phyloP scores from a whole-genome alignment of 2,113 vertebrate species.

The Hypocryptadius cinnamomeus region DNA sequence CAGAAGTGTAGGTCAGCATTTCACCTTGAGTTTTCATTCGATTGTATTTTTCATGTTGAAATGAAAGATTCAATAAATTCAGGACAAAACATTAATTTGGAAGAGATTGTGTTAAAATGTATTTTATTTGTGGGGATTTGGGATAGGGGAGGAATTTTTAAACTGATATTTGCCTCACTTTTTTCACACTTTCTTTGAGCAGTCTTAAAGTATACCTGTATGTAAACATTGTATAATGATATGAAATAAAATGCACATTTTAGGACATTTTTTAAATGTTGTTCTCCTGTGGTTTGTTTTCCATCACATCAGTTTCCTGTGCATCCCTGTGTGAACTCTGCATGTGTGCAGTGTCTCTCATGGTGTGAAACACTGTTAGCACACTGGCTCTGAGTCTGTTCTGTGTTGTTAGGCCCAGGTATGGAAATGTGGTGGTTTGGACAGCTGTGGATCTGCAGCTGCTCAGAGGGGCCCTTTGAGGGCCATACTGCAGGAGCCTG shows the following conservation, averaged over 20 bases:
- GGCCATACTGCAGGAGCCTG: background rate
- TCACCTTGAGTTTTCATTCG: conserved; percentile 18
- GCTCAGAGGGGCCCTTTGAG: background rate
- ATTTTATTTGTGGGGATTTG: conserved; percentile 50
- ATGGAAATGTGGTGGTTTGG: background rate
- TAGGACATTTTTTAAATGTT: conserved; percentile 82
- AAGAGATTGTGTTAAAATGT: conserved; percentile 48
- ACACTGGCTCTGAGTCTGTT: background rate
- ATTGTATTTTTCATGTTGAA: conserved; percentile 62
- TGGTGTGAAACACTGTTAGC: background rate
- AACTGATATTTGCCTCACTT: conserved; percentile 68
- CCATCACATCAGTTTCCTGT: background rate
- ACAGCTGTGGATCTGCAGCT: background rate
- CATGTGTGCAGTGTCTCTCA: rapidly evolving
- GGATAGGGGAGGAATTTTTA: conserved; percentile 59
- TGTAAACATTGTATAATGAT: conserved; percentile 88
- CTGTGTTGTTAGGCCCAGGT: background rate
- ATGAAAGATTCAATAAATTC: conserved; percentile 54
- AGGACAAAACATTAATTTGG: conserved; percentile 54
- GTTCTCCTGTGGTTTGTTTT: conserved; percentile 61
- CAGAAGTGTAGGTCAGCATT: conserved; percentile 52
- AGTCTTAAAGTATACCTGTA: conserved; percentile 81
- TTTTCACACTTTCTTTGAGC: conserved; percentile 76
- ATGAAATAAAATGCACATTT: conserved; percentile 87
- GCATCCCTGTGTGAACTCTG: background rate